Base-by-base conservation (phyloP, 2,888 invertebrate genomes). In the Cheilosia pagana region DNA sequence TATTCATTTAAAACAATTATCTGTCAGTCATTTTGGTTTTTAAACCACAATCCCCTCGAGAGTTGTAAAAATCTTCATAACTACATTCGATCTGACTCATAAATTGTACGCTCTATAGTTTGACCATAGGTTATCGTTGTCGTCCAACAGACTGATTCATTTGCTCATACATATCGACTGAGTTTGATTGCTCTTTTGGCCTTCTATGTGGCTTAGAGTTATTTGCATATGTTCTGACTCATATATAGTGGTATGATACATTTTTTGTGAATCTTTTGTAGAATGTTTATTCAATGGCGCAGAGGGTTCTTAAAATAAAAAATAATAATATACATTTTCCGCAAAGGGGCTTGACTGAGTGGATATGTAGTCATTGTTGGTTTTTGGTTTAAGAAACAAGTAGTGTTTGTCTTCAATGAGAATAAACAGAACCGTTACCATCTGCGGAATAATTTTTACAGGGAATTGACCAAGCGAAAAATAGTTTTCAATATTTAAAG, bases 191-290 rank as follows among this genome's bases (percentile, higher is more conserved):
- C 43, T 60, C 57, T 12, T 41, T 45, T 76, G 68, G 60, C 76
- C 76, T 76, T 76, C 75, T 67, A 35, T 21, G 57, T 35, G 67
- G 45, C 60, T 68, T 60, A 53, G 43, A 25, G 53, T 76, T 67
- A 52, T 68, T 76, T 68, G 68, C 68, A 76, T 68, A 68, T 53
- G 60, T 52, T 45, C 43, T 76, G 76, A 76, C 68, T 76, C 76
- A 76, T 52, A 8, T 28, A 28, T 35, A 3, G 35, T 35, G 12
- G 12, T 35, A 4, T 35, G 35, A 35, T 35, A 35, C 3, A 35
- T 35, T 35, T 35, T 12, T 16, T 31, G 3, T 35, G 16, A 28
- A 12, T 53, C 10, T 28, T 8, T 53, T 16, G 14, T 5, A 1
- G 8, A 31, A 31, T 55, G 35, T 35, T 35, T 35, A 12, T 35